Base-by-base conservation (phyloP, 2,113 vertebrate species). In the Hypocryptadius cinnamomeus region DNA sequence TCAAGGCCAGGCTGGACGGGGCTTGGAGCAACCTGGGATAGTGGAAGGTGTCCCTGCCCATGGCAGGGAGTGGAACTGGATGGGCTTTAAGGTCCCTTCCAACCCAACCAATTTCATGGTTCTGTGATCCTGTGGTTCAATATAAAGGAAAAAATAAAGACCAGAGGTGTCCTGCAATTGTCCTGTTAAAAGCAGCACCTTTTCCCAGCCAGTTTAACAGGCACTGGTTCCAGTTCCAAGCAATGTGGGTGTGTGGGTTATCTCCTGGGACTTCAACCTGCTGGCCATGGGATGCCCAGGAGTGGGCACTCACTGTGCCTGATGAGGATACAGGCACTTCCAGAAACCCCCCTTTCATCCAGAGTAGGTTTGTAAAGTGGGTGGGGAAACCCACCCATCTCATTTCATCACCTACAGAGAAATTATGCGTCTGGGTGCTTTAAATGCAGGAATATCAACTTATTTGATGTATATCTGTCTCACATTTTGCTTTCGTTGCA, bases 1-100 rank as follows among this genome's bases (percentile, higher is more conserved):
- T 17, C 71, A 16, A 66, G 42, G 25, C 42, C 35, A 59, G 51
- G 21, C 0, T 66, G 61, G 13, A 66, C 1, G 1, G 4, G 25
- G 35, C 21, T 66, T 14, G 15, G 17, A 50, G 37, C 4, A 42
- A 2, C 7, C 31, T 25, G 71, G 44, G 13, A 7, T 5, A 50
- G 35, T 35, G 42, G 16, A 35, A 66, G 21, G 35, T 40, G 35
- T 25, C 50, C 8, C 35, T 42, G 35, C 8, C 24, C 21, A 14
- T 10, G 35, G 60, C 35, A 57, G 37, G 15, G 11, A 5, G 15
- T 21, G 9, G 31, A 5, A 50, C 21, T 11, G 8, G 20, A 50
- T 35, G 13, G 12, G 2, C 21, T 68, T 50, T 42, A 85, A 50
- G 21, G 31, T 10, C 13, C 35, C 6, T 59, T 56, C 35, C 21